Percentiles rank a stretch among this genome's conserved stretches.
Evolutionary conservation across 2,888 invertebrate genomes (phyloP).

Genomic region (Dastarcus helophoroides): DNA sequence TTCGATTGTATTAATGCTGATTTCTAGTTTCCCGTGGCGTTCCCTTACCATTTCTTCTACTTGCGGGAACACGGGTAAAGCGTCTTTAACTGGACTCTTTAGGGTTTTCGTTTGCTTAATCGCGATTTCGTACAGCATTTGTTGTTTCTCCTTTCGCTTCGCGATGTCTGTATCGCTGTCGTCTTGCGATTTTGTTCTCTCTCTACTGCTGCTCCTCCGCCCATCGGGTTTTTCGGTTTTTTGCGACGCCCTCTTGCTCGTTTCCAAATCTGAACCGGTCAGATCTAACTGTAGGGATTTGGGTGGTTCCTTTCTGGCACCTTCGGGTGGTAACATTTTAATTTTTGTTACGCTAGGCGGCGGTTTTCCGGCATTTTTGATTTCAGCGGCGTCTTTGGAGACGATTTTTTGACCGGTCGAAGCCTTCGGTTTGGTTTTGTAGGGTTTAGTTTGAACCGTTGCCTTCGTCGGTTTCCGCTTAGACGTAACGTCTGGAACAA

Average conservation of each 20-base stretch:
- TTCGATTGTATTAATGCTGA: constrained; percentile 53
- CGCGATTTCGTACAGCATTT: constrained; percentile 63
- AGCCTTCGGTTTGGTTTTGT: constrained; percentile 9
- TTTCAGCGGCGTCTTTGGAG: constrained; percentile 9
- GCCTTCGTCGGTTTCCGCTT: constrained; percentile 23
- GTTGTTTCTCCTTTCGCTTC: constrained; percentile 63
- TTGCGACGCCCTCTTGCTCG: constrained; percentile 39
- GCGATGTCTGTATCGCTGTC: constrained; percentile 61
- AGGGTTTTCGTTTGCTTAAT: constrained; percentile 64
- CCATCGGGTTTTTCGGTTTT: constrained; percentile 57
- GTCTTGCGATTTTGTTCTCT: constrained; percentile 60
- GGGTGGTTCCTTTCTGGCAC: constrained; percentile 3
- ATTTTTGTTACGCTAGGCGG: constrained; percentile 14
- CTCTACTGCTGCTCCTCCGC: constrained; percentile 46
- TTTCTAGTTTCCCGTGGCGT: constrained; percentile 62
- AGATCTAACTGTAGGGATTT: neutral
- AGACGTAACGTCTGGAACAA: constrained; percentile 33
- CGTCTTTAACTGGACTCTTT: constrained; percentile 62
- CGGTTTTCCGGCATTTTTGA: constrained; percentile 14
- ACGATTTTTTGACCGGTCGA: constrained; percentile 10
- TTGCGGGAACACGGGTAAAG: constrained; percentile 57
- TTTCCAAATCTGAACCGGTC: constrained; percentile 45
- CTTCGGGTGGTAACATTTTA: constrained; percentile 12
- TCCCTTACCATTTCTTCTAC: constrained; percentile 64
- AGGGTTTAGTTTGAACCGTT: constrained; percentile 17